These are phyloP conservation scores for Drosophila pallidifrons DNA, from an alignment of 1,140 invertebrate species.

Conservation along the genomic window DNA sequence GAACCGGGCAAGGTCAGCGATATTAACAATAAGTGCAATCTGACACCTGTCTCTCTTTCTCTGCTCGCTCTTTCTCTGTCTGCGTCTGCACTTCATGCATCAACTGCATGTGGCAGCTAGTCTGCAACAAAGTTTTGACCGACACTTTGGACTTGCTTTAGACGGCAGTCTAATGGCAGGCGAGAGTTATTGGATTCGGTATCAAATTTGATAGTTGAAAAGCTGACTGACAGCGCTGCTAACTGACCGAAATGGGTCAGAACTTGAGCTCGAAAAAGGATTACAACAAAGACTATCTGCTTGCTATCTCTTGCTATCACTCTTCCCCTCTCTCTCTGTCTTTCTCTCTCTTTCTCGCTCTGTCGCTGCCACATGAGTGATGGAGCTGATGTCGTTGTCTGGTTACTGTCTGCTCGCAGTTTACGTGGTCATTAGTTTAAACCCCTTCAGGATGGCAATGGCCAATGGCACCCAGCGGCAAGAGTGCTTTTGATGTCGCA, in stretches of 20 bases:
- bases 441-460: constrained; percentile 71
- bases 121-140: constrained; percentile 64
- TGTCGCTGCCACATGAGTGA: constrained; percentile 60
- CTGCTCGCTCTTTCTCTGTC: background rate
- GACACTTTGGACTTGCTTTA: constrained; percentile 22
- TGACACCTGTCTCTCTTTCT: constrained; percentile 17
- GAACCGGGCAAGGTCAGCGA: constrained; percentile 42
- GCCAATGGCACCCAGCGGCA: constrained; percentile 23
- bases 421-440: constrained; percentile 79
- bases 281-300: constrained; percentile 54
- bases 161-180: constrained; percentile 65
- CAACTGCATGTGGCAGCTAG: constrained; percentile 15
- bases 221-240: constrained; percentile 70
- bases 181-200: constrained; percentile 72
- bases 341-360: background rate
- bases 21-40: constrained; percentile 42
- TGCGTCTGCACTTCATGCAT: constrained; percentile 47
- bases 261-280: constrained; percentile 17
- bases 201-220: constrained; percentile 80
- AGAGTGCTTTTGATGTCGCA: constrained; percentile 65
- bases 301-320: background rate
- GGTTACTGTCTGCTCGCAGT: constrained; percentile 78
- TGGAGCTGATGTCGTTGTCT: constrained; percentile 78
- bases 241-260: constrained; percentile 69
- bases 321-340: background rate